Percentiles rank a stretch among this genome's conserved stretches.
These are phyloP conservation scores for Nylanderia fulva DNA, from an alignment of 1,140 invertebrate species.

Conservation along the genomic window DNA sequence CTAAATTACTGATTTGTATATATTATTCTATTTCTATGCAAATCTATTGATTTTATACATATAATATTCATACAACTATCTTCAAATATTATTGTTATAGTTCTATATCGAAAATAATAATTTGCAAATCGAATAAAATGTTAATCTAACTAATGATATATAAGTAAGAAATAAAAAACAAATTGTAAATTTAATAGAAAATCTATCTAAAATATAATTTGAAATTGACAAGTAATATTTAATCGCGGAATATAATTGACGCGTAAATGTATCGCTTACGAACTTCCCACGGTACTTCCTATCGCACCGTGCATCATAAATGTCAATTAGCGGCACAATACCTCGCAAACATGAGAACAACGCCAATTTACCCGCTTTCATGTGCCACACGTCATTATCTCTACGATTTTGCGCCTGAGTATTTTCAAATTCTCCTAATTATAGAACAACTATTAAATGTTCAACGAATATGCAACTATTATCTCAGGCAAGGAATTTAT, in stretches of 20 bases:
- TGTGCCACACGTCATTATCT: constrained; percentile 46
- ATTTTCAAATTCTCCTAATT: constrained; percentile 43
- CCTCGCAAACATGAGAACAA: constrained; percentile 47
- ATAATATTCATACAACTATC: not conserved
- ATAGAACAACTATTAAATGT: not conserved
- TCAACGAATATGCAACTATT: constrained; percentile 13
- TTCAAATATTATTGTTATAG: not conserved
- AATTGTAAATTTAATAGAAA: not conserved
- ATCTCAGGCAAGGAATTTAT: not conserved
- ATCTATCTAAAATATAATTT: constrained; percentile 32
- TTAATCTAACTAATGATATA: not conserved
- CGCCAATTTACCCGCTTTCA: constrained; percentile 51
- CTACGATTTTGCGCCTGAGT: constrained; percentile 5
- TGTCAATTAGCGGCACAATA: constrained; percentile 64
- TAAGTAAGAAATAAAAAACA: not conserved
- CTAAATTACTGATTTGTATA: not conserved
- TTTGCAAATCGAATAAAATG: not conserved
- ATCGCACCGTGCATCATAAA: constrained; percentile 59
- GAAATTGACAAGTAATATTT: constrained; percentile 37
- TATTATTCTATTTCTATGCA: not conserved
- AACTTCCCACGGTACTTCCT: constrained; percentile 51
- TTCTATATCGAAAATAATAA: not conserved
- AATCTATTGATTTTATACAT: not conserved
- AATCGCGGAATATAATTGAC: constrained; percentile 20
- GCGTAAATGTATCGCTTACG: constrained; percentile 45